Base-by-base conservation (phyloP, 2,797 vertebrate species). In the Percopsis omiscomaycus region DNA sequence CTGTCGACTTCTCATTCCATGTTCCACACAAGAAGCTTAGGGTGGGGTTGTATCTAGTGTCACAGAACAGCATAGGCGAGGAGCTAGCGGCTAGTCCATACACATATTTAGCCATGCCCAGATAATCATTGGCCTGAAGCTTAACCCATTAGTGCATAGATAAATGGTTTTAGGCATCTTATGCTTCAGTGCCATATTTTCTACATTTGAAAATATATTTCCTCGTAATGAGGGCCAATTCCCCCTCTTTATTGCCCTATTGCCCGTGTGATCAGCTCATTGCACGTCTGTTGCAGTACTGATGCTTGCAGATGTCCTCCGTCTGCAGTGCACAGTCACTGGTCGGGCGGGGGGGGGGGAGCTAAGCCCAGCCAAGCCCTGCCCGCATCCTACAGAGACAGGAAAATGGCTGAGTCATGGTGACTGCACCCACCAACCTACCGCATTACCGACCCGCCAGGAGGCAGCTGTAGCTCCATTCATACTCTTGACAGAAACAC, bases 371-470 rank as follows among this genome's bases (percentile, higher is more conserved):
- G 28, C 68, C 61, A 46, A 65, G 68, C n/a, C 32, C 57, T 62
- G 61, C 57, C 57, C 54, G 63, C 55, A 22, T 63, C 61, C 57
- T 64, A 61, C 65, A 75, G 75, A 83, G 76, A 67, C 74, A 50
- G 61, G 22, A 52, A 83, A 88, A 82, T 44, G 27, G 85, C 85
- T 84, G 88, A 89, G 87, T 91, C 89, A 91, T 68, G 0, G 71
- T 76, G 82, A 84, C 81, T 73, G 79, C 73, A 77, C 15, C 64
- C 73, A 57, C 55, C 67, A 37, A 59, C 59, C 60, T 55, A n/a
- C 81, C 67, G 78, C 85, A 77, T 77, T 75, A 37, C 71, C 60
- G 61, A 69, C 66, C 68, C 56, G 77, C 63, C 45, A 28, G 22
- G 50, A 30, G 2, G 11, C 32, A 29, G n/a, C 37, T 32, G 27